phyloP scores from a whole-genome alignment of 2,797 vertebrate species.

The Chanos chanos region DNA sequence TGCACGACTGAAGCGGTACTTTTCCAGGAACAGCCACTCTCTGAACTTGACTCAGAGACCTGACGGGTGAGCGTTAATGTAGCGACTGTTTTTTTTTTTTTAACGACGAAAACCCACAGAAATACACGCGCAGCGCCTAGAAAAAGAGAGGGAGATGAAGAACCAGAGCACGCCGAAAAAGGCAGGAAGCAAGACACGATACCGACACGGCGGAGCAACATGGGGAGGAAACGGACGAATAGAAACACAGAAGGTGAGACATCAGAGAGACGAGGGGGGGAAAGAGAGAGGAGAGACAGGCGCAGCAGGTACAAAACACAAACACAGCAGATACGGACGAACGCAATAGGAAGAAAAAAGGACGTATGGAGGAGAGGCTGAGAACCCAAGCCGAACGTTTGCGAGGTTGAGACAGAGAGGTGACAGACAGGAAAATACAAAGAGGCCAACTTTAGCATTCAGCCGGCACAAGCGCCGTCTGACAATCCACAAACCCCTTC shows the following conservation, averaged over 20 bases:
- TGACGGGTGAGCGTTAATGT: too few relatives aligned
- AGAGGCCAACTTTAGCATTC: slow-evolving; percentile 33
- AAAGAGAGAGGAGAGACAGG: background rate
- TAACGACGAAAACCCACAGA: too few relatives aligned
- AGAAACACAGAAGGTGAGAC: background rate
- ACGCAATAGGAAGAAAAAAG: background rate
- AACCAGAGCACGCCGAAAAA: too few relatives aligned
- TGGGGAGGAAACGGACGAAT: too few relatives aligned
- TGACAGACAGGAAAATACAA: slow-evolving; percentile 16
- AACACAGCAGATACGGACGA: background rate
- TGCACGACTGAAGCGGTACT: too few relatives aligned
- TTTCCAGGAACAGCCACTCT: too few relatives aligned
- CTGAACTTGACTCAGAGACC: too few relatives aligned
- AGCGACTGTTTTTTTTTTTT: too few relatives aligned
- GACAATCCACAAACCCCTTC: slow-evolving; percentile 33
- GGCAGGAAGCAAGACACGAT: too few relatives aligned
- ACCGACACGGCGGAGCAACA: too few relatives aligned
- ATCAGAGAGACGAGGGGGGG: background rate
- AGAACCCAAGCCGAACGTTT: background rate
- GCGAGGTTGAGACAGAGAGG: background rate
- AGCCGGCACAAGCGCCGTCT: slow-evolving; percentile 9
- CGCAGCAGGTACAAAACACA: background rate
- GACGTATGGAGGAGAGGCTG: background rate
- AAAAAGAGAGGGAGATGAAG: background rate
- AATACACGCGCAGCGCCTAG: too few relatives aligned